Evolutionary conservation across 2,797 vertebrate genomes (phyloP), one percentile per base, ranked within the genome.

Genomic region (Spinus olivaceus): DNA sequence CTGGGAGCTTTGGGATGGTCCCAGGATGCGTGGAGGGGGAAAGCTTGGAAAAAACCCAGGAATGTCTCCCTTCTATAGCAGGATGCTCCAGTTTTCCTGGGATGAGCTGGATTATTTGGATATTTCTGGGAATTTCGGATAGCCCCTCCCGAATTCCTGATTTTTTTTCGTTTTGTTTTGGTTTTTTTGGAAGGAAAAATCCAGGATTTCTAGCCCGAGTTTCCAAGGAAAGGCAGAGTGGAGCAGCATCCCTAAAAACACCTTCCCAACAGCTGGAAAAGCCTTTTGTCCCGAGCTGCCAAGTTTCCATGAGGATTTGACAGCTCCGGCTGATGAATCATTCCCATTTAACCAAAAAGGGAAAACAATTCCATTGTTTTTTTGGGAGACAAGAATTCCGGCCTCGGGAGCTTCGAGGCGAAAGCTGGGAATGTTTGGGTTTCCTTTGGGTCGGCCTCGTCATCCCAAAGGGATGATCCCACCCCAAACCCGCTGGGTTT

Each of bases 291-390:
- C 61, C 1, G 0, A 30, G 46, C 77, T 72, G 93, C 92, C 93
- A 87, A 87, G 20, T 95, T 95, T 94, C 96, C 83, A 1, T 60
- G 69, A 50, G 80, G 22, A 22, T 84, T 30, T 56, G 71, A 86
- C 92, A 77, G 79, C 77, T 73, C 51, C 46, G 3, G 64, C 60
- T 73, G 42, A 64, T 90, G 23, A 59, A 90, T 94, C 80, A 39
- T 10, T 79, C 35, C 30, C 27, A 7, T 25, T 54, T 32, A 70
- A 63, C 54, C 0, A 0, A 78, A 78, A 86, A 90, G 88, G 59
- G 66, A 71, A 93, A 94, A 90, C 66, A 86, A 86, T 95, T 22
- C 66, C 70, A 70, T 95, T 91, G 95, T 93, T 81, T 93, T 93
- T 20, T 42, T 3, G 30, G 63, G 85, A 91, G 50, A 47, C 22